Base-by-base conservation (phyloP, 2,888 invertebrate species). In the Apotomis turbidana region DNA sequence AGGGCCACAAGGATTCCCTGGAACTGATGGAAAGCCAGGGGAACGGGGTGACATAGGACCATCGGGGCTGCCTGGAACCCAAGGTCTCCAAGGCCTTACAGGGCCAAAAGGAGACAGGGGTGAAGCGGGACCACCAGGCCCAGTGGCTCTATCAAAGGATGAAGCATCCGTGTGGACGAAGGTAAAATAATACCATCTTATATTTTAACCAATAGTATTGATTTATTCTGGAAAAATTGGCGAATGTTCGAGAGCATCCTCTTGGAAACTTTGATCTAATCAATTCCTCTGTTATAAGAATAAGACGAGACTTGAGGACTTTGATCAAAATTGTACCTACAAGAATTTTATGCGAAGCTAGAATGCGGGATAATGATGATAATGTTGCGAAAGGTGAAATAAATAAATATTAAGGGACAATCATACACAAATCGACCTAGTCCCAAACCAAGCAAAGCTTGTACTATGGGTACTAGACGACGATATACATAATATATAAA, bases 51-150 rank as follows among this genome's bases (percentile, higher is more conserved):
- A 96, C 74, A 95, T 96, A 76, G 97, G 97, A 0, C 95, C 95
- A 58, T 95, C 95, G 0, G 96, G 96, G 0, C 86, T 94, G 15
- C 95, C 96, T 74, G 96, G 97, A 0, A 94, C 95, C 6, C 95
- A 96, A 85, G 97, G 97, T 5, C 94, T 95, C 10, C 82, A 93
- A 5, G 97, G 97, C 6, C 87, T 94, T 0, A 92, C 91, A 71
- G 97, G 97, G 0, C 91, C 94, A 51, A 94, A 95, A 80, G 97
- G 97, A 9, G 96, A 96, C 70, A 94, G 95, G 73, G 97, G 97
- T 0, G 95, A 96, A 15, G 93, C 95, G 9, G 96, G 97, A 9
- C 95, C 96, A 3, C 95, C 96, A 1, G 96, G 96, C 5, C 94
- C 95, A 44, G 87, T 93, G 1, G 94, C 95, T 49, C 90, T 95